Base-by-base conservation (phyloP, 2,888 invertebrate species). In the Brachylomia viminalis region DNA sequence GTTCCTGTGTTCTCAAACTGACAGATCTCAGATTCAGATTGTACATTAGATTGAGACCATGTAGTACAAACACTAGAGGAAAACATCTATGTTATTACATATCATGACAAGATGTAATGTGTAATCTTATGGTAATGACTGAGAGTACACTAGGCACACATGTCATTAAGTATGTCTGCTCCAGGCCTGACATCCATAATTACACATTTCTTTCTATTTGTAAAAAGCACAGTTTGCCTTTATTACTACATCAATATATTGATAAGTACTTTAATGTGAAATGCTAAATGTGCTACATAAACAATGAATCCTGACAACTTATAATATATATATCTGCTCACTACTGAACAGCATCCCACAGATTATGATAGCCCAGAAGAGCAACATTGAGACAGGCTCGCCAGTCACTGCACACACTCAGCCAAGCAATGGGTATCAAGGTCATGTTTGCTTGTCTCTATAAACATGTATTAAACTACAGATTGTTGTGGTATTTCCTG, bases 351-450 rank as follows among this genome's bases (percentile, higher is more conserved):
- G 4, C 20, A n/a, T 20, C 45, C 23, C 58, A 58, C 30, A 38
- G 27, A 8, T 30, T 13, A 27, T 33, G 27, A 30, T 15, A 1
- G n/a, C 0, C 38, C 20, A 68, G 11, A 4, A 27, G 13, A 47
- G 8, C 13, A n/a, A n/a, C 30, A 54, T 8, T 11, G 30, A 42
- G 70, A 13, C 20, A 30, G 3, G 11, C 38, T 54, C 74, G n/a
- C 38, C 15, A 1, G 30, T 54, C 59, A 47, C 52, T n/a, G 38
- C 47, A 56, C n/a, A 38, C 59, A 66, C 4, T 11, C 3, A 15
- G 33, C 20, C 67, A 83, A 77, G 83, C 66, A 42, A 70, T 68
- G 71, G 68, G 52, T n/a, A 27, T 74, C 86, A 84, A 86, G 80
- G 84, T 76, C 84, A 86, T 72, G 68, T 84, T 79, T 86, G 70